Evolutionary conservation across 2,888 invertebrate species (phyloP).

Genomic region (Drosophila robusta): DNA sequence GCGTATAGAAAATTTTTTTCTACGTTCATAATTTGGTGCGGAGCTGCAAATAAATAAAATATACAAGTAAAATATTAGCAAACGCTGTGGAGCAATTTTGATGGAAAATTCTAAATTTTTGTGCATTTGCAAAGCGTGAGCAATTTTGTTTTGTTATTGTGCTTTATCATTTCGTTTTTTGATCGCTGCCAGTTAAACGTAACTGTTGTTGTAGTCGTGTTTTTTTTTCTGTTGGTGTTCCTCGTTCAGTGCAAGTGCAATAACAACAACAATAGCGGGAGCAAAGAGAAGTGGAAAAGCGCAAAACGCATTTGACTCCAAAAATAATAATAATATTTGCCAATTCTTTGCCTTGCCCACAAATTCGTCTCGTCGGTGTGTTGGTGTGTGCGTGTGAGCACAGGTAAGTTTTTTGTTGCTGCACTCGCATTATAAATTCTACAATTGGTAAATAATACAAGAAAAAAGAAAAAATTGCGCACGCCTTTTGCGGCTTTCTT

Average conservation of each 20-base stretch:
- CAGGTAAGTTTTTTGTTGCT: slow-evolving; percentile 30
- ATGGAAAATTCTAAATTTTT: slow-evolving; percentile 13
- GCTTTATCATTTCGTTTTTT: slow-evolving; percentile 8
- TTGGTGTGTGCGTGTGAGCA: slow-evolving; percentile 6
- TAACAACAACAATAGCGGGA: slow-evolving; percentile 23
- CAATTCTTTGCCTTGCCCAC: not conserved
- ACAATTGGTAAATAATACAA: slow-evolving; percentile 13
- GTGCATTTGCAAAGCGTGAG: slow-evolving; percentile 18
- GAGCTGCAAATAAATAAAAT: slow-evolving; percentile 20
- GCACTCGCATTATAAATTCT: slow-evolving; percentile 13
- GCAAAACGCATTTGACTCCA: slow-evolving; percentile 27
- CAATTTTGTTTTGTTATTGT: slow-evolving; percentile 39
- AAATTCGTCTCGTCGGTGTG: not conserved
- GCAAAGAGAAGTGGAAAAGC: slow-evolving; percentile 3
- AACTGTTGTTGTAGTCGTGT: slow-evolving; percentile 1
- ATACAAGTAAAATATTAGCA: not conserved
- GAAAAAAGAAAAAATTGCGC: slow-evolving; percentile 1
- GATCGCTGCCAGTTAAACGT: slow-evolving; percentile 2
- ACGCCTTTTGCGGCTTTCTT: slow-evolving; percentile 30
- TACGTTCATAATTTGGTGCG: slow-evolving; percentile 69
- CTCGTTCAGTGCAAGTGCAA: slow-evolving; percentile 30
- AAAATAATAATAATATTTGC: slow-evolving; percentile 1
- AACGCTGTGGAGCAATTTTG: slow-evolving; percentile 24
- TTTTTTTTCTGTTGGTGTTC: slow-evolving; percentile 9
- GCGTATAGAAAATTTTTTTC: slow-evolving; percentile 50